Evolutionary conservation across 2,797 vertebrate species (phyloP).

Genomic region (Lagocephalus sceleratus): DNA sequence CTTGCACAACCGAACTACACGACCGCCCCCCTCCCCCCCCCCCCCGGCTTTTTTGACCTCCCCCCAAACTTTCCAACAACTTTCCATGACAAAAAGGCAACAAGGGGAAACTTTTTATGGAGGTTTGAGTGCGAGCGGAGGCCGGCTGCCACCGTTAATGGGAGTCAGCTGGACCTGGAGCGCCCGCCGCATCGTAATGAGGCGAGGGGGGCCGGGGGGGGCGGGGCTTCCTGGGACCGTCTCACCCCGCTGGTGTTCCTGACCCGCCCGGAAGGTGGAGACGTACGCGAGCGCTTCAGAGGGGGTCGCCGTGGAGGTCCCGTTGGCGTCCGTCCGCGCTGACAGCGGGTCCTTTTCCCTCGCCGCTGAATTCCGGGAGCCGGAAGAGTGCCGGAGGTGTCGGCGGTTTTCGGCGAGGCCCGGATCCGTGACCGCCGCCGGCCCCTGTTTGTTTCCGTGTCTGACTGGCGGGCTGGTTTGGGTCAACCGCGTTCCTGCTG

Average conservation of each 20-base stretch:
- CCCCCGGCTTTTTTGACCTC: neutral
- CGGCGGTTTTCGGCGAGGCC: slow-evolving; percentile 1
- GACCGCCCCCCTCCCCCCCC: too few relatives aligned
- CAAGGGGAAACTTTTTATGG: slow-evolving; percentile 54
- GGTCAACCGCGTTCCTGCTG: too few relatives aligned
- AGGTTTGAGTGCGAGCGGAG: slow-evolving; percentile 38
- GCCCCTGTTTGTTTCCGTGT: slow-evolving; percentile 24
- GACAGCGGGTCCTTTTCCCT: slow-evolving; percentile 11
- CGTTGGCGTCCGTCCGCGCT: neutral
- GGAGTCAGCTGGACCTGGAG: slow-evolving; percentile 55
- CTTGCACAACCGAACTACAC: slow-evolving; percentile 34
- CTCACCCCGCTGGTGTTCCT: too few relatives aligned
- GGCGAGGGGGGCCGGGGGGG: too few relatives aligned
- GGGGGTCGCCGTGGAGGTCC: too few relatives aligned
- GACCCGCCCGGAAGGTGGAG: too few relatives aligned
- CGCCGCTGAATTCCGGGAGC: slow-evolving; percentile 3
- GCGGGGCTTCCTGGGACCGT: too few relatives aligned
- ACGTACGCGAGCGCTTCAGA: too few relatives aligned
- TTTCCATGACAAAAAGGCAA: slow-evolving; percentile 58
- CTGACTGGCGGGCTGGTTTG: too few relatives aligned
- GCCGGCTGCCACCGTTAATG: slow-evolving; percentile 51
- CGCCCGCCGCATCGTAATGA: slow-evolving; percentile 38
- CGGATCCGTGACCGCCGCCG: slow-evolving; percentile 1
- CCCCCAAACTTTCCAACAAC: slow-evolving; percentile 15
- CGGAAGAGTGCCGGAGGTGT: slow-evolving; percentile 4